Conservation (phyloP, 1,140 invertebrate genomes). For the Aphaenogaster floridana region DNA sequence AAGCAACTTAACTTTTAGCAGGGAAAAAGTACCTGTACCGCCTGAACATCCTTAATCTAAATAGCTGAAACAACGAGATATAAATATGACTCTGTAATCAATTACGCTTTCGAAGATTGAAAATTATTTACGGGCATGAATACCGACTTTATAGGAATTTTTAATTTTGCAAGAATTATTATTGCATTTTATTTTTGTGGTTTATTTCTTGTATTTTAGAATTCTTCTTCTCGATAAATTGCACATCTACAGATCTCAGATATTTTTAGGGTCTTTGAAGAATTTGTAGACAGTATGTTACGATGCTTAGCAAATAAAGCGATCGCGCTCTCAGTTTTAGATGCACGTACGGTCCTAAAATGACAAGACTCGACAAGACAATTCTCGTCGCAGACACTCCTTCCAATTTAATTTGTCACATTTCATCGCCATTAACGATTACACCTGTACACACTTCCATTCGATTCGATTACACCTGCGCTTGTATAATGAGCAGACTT, state of each 20-base stretch:
- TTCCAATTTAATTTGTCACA: conserved; percentile 19
- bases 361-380: neutral
- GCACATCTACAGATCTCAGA: neutral
- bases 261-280: neutral
- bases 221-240: neutral
- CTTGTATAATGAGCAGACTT: neutral
- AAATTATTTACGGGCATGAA: neutral
- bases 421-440: conserved; percentile 13
- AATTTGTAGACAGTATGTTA: neutral
- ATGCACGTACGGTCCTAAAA: neutral
- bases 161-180: neutral
- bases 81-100: neutral
- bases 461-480: conserved; percentile 21
- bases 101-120: neutral
- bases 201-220: neutral
- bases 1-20: too few relatives aligned
- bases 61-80: neutral
- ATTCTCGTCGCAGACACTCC: neutral
- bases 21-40: too few relatives aligned
- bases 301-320: neutral
- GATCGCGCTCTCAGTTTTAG: neutral
- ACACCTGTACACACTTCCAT: conserved; percentile 5
- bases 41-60: neutral
- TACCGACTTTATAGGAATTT: neutral
- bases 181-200: neutral